A percentile compares a stretch with the other conserved stretches of the same genome.
Conservation (phyloP, 2,888 invertebrate species). For the Drosophila mayaguana region DNA sequence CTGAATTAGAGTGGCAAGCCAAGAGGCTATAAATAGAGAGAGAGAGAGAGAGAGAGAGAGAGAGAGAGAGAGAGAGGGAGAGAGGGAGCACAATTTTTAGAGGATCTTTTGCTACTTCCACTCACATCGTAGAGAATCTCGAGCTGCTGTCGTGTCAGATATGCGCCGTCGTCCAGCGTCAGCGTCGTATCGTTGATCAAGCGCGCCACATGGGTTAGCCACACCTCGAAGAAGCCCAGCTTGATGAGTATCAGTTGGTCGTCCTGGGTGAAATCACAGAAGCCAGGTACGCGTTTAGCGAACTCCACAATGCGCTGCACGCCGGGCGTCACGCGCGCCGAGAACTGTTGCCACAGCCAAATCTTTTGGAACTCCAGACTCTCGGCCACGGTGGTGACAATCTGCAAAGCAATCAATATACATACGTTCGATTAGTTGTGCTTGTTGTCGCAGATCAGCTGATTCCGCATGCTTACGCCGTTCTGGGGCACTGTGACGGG, state of each 20-base stretch:
- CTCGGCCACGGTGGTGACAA: slow-evolving; percentile 88
- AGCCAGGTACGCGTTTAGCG: slow-evolving; percentile 97
- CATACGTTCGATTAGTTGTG: not conserved
- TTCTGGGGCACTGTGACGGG: slow-evolving; percentile 88
- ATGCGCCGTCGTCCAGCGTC: slow-evolving; percentile 95
- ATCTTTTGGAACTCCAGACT: slow-evolving; percentile 91
- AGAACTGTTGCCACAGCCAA: slow-evolving; percentile 95
- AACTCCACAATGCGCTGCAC: slow-evolving; percentile 98
- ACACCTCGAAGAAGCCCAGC: slow-evolving; percentile 98
- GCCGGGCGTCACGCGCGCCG: slow-evolving; percentile 93
- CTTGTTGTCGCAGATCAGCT: accelerated
- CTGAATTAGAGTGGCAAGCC: not conserved
- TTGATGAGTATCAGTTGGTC: slow-evolving; percentile 98
- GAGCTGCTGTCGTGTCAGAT: slow-evolving; percentile 92
- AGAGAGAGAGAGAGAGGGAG: not conserved
- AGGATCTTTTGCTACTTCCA: slow-evolving; percentile 60
- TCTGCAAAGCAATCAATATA: slow-evolving; percentile 73
- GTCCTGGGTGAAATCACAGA: slow-evolving; percentile 95
- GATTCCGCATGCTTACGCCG: slow-evolving; percentile 69
- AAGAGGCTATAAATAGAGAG: not conserved
- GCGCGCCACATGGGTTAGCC: slow-evolving; percentile 94
- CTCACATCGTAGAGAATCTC: slow-evolving; percentile 95
- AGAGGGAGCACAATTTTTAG: not conserved
- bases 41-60: not conserved
- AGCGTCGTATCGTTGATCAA: slow-evolving; percentile 91